These are phyloP conservation scores for Chamaea fasciata DNA, from an alignment of 2,113 vertebrate genomes.

Conservation along the genomic window DNA sequence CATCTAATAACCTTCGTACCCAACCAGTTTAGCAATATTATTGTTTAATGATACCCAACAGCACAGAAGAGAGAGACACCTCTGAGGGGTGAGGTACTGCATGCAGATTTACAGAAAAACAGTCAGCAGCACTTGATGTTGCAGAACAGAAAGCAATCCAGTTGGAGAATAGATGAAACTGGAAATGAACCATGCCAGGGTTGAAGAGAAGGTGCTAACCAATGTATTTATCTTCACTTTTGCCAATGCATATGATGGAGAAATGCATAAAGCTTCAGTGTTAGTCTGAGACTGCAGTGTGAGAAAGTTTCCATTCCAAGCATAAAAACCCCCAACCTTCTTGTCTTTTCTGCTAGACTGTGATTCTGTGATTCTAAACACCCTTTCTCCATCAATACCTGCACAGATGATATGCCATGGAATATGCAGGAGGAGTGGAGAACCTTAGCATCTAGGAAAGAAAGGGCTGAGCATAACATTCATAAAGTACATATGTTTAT, in stretches of 20 bases:
- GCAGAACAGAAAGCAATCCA: neutral
- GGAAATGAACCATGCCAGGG: neutral
- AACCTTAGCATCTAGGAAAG: neutral
- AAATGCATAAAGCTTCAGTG: neutral
- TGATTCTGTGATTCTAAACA: neutral
- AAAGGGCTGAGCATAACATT: neutral
- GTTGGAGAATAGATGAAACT: neutral
- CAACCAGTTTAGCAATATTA: neutral
- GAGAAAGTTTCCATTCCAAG: neutral
- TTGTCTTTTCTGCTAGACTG: neutral
- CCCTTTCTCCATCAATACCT: neutral
- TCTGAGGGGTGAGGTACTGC: neutral
- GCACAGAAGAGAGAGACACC: neutral
- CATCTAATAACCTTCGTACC: neutral
- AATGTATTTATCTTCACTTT: neutral
- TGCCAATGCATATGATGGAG: neutral
- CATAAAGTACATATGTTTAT: neutral
- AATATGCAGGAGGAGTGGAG: neutral
- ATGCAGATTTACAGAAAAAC: neutral
- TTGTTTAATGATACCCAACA: neutral
- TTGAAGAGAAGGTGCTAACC: neutral
- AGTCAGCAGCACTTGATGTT: neutral
- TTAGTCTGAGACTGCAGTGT: neutral
- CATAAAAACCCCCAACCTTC: neutral
- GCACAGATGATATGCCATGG: neutral